Evolutionary conservation across 2,797 vertebrate species (phyloP), one percentile per base, ranked within the genome.

Genomic region (Hybognathus amarus): DNA sequence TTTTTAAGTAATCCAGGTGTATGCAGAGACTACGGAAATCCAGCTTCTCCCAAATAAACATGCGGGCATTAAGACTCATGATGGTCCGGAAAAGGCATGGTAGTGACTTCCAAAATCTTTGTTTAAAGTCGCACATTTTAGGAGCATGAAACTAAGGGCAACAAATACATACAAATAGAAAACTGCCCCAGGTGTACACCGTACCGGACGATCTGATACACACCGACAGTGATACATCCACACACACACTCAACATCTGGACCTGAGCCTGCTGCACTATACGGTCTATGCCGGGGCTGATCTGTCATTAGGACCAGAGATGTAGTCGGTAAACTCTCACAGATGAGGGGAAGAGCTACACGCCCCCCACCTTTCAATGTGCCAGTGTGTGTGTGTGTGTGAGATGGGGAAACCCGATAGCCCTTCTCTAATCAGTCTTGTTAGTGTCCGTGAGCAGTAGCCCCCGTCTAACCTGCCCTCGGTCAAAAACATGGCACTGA

Each of bases 381-480:
- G 56, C 79, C 59, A 74, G 27, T 54, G 73, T 56, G 24, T 73
- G 38, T 73, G 83, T 50, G 83, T 82, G 83, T 73, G 75, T 50
- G 63, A 18, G 77, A 36, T 40, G 66, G 78, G 2, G 70, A 84
- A 83, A 77, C 71, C 77, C 15, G 74, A 74, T 77, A 66, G 54
- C 70, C 73, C 50, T 20, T 6, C 63, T 86, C 56, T 84, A 87
- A 87, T 88, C 87, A 88, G 86, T 84, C 87, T 89, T 84, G 86
- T 89, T 86, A 86, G 87, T 78, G 84, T 87, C 84, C 75, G 86
- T 81, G 85, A 87, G 84, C 82, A 80, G 87, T 89, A 87, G 82
- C 83, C 83, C 82, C 77, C 71, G 6, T 84, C 47, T 84, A 84
- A 71, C 75, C 83, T 77, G 83, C 80, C 83, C 84, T 79, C 67